Evolutionary conservation across 2,113 vertebrate genomes (phyloP), one percentile per base, ranked within the genome.

Genomic region (Cathartes aura): DNA sequence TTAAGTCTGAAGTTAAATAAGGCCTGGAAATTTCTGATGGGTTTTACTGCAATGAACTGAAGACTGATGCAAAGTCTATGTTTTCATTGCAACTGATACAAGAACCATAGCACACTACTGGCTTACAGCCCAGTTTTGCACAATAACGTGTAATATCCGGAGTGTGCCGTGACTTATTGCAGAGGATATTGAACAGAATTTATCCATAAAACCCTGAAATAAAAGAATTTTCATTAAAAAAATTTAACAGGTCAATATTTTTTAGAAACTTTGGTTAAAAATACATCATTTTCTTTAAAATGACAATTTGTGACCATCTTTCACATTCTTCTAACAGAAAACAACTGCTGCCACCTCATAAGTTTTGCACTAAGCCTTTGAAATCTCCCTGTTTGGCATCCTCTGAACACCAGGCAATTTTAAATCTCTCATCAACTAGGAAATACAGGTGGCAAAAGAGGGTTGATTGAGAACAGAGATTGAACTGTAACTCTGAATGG

Each of bases 391-490:
- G 43, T 80, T 50, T 66, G 78, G 78, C 70, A 82, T 23, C 76
- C 38, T 78, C 75, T 32, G 70, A 87, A 82, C 53, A 66, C 29
- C 34, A 84, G n/a, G 22, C 34, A 78, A 55, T 80, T 96, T 96
- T 90, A 96, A 94, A 58, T 91, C 62, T 68, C 91, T 97, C 84
- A 85, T 94, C 87, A 91, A 29, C 53, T 58, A 72, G 40, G 67
- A 96, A 94, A 91, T 76, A 47, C 73, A 85, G 70, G 83, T 80
- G 89, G 66, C 78, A 88, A 75, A 94, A 80, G 56, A 80, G 32
- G n/a, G 50, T 60, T 93, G 96, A 93, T 91, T 66, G 78, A 94
- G 93, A 96, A 85, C 60, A 89, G 86, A 94, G 92, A 94, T 90
- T 87, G 89, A 95, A 94, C 96, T 75, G 48, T 94, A 96, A 89